phyloP scores from a whole-genome alignment of 2,113 vertebrate species.

The Gobius niger region DNA sequence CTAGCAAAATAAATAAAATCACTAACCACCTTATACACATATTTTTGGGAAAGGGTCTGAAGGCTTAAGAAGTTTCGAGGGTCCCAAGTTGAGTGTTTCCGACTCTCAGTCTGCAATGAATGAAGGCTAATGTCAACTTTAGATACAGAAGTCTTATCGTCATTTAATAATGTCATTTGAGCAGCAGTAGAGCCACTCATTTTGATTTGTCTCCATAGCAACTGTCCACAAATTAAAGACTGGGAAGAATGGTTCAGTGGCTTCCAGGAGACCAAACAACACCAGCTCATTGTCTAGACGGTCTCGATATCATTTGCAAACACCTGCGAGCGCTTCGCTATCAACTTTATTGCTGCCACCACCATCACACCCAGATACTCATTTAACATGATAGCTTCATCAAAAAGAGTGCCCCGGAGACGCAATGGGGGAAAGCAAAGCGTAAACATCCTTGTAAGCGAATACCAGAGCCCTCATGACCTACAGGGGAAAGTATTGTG shows the following conservation, averaged over 20 bases:
- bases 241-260: not conserved
- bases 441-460: constrained; percentile 60
- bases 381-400: constrained; percentile 1
- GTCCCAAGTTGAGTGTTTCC: no score
- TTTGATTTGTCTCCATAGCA: not conserved
- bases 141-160: no score
- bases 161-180: no score
- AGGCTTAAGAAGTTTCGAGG: no score
- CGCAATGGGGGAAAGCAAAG: constrained; percentile 48
- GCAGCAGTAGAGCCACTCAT: no score
- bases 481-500: constrained; percentile 55
- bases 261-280: not conserved
- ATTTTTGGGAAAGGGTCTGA: no score
- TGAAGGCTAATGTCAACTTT: no score
- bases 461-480: constrained; percentile 55
- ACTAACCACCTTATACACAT: no score
- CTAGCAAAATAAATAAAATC: no score
- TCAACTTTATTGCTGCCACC: not conserved
- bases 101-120: no score
- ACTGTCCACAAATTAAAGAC: not conserved
- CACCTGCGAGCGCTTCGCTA: not conserved
- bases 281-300: not conserved
- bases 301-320: not conserved
- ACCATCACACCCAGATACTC: not conserved
- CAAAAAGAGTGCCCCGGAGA: constrained; percentile 37